Evolutionary conservation across 2,888 invertebrate genomes (phyloP).

Genomic region (Drosophila siamana): DNA sequence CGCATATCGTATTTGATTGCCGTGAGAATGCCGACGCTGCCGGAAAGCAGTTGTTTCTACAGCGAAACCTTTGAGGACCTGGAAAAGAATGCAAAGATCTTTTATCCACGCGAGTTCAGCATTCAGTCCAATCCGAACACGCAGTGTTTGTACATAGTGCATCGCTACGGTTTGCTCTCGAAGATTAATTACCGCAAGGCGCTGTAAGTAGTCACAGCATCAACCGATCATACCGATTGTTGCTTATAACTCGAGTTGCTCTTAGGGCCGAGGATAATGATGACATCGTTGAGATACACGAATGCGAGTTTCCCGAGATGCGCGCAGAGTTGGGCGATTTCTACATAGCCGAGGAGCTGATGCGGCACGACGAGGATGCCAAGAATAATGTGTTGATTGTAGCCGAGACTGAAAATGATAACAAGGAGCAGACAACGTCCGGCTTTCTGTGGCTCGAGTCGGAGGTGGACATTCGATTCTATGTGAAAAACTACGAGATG

Average conservation of each 20-base stretch:
- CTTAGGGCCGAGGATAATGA: conserved; percentile 91
- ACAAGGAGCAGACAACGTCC: conserved; percentile 41
- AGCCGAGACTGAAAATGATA: conserved; percentile 85
- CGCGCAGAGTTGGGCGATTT: conserved; percentile 88
- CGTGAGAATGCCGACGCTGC: conserved; percentile 44
- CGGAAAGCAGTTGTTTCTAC: conserved; percentile 19
- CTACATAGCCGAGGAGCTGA: conserved; percentile 90
- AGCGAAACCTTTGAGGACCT: conserved; percentile 57
- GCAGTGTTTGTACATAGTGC: conserved; percentile 61
- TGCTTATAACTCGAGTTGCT: no score
- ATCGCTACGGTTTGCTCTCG: conserved; percentile 54
- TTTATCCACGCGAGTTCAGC: conserved; percentile 70
- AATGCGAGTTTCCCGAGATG: conserved; percentile 86
- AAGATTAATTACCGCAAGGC: conserved; percentile 74
- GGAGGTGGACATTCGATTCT: conserved; percentile 58
- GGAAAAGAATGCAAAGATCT: conserved; percentile 40
- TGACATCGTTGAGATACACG: conserved; percentile 88
- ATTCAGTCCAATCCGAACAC: conserved; percentile 54
- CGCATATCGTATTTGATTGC: conserved; percentile 61
- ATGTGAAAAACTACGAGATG: conserved; percentile 73
- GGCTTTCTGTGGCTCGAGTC: conserved; percentile 83
- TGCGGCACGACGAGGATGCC: conserved; percentile 61
- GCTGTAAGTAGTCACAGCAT: conserved; percentile 66
- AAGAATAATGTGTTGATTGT: conserved; percentile 86
- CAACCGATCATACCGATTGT: not conserved